Base-by-base conservation (phyloP, 2,797 vertebrate species). In the Catamblyrhynchus diadema region DNA sequence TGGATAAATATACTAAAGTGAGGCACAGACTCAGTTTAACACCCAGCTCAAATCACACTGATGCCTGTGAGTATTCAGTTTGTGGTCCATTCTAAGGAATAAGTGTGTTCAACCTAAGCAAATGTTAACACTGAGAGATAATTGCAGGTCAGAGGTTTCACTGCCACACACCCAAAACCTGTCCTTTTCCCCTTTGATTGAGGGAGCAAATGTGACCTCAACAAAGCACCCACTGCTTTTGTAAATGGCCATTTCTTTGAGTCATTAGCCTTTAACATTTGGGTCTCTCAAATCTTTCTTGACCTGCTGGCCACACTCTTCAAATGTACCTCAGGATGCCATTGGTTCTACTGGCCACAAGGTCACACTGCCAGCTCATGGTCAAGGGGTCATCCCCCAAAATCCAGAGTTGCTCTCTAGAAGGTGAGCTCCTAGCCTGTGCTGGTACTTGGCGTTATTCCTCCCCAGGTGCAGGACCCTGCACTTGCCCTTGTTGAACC, bases 181-280 rank as follows among this genome's bases (percentile, higher is more conserved):
- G 12, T 39, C 12, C 21, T 25, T 15, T 56, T 22, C 14, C 20
- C 16, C 12, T 44, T 51, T 0, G 0, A 6, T 1, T 50, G 8
- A 2, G 7, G 3, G 3, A 77, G 32, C 12, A 64, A 56, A 50
- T 6, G 2, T 44, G 35, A 18, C n/a, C 37, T 64, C 50, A 25
- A 25, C 1, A 57, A 70, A 30, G 37, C 42, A 37, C 12, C 7
- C 3, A 2, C 25, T 50, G 28, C 18, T 70, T 70, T 57, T 50
- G 24, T 28, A 50, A 50, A 70, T 30, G 42, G 20, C 12, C 10
- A 7, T 45, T 59, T 45, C 25, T 64, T 51, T 45, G 37, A 77
- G 44, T 17, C 10, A 27, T 59, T 71, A 12, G 16, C 25, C 22
- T 71, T 28, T 71, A 32, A 35, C 2, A 12, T 32, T 65, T 53